Evolutionary conservation across 1,140 invertebrate genomes (phyloP).

Genomic region (Neuroterus valhalla): DNA sequence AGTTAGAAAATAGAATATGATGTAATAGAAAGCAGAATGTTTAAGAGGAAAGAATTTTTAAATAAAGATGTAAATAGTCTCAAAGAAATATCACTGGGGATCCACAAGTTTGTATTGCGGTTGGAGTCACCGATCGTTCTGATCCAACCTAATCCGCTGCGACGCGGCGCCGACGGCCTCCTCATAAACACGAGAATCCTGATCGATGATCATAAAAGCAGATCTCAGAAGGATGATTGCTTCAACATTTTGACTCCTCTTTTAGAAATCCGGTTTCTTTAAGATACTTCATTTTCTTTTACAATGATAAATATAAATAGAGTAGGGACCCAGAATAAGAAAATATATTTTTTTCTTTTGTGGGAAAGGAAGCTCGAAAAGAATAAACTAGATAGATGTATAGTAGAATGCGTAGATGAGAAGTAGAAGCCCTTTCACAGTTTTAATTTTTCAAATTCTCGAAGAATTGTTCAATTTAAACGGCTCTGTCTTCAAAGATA

Average conservation of each 20-base stretch:
- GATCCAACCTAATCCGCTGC: conserved; percentile 2
- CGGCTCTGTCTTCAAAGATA: no score
- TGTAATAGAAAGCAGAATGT: not conserved
- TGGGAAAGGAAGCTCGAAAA: no score
- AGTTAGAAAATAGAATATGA: no score
- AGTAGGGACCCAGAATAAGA: no score
- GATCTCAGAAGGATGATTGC: conserved; percentile 1
- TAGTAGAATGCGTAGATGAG: no score
- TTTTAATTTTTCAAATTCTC: no score
- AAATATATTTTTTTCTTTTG: no score
- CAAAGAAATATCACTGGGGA: not conserved
- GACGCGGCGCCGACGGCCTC: conserved; percentile 5
- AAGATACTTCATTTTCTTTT: not conserved
- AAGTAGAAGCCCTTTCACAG: no score
- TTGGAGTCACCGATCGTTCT: conserved; percentile 1
- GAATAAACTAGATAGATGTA: no score
- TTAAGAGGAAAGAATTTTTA: not conserved
- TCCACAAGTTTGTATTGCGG: conserved; percentile 24
- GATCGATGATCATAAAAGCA: conserved; percentile 21
- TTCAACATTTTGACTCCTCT: conserved; percentile 16
- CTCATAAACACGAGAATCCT: conserved; percentile 21
- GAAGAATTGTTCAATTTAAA: no score
- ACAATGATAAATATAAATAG: not conserved
- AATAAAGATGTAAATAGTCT: not conserved
- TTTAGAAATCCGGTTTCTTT: conserved; percentile 19